Percentiles rank a stretch among this genome's conserved stretches.
These are phyloP conservation scores for Pseudois nayaur DNA, from an alignment of 2,113 vertebrate species.

Conservation along the genomic window DNA sequence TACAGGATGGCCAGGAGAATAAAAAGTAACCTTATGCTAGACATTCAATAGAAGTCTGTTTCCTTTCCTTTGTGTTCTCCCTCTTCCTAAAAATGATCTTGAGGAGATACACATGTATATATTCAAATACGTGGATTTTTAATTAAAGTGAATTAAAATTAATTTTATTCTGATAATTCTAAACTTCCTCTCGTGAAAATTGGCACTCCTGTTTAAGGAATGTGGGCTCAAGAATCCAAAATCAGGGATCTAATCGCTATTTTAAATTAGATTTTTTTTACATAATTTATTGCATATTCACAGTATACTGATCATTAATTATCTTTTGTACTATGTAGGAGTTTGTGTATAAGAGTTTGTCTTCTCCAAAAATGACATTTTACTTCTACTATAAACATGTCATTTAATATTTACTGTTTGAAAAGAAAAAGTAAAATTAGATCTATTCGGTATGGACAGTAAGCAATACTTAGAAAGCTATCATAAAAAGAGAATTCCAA, in stretches of 20 bases:
- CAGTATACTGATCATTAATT: neutral
- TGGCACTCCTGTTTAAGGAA: neutral
- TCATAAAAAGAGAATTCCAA: neutral
- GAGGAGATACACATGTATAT: neutral
- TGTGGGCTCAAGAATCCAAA: neutral
- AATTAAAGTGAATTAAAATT: constrained; percentile 12
- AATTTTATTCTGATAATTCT: constrained; percentile 4
- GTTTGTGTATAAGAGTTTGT: neutral
- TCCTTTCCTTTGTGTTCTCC: neutral
- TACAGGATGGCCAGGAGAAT: neutral
- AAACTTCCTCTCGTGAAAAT: neutral
- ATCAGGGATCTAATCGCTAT: neutral
- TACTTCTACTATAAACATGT: neutral
- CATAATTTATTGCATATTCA: neutral
- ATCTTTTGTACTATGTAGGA: neutral
- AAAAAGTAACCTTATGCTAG: neutral
- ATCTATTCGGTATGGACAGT: neutral
- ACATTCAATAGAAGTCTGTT: neutral
- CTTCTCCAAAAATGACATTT: neutral
- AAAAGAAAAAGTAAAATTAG: neutral
- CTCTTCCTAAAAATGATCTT: neutral
- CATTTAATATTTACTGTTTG: neutral
- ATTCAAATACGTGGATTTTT: neutral
- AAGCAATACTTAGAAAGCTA: neutral
- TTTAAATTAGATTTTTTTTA: neutral